A percentile compares a stretch with the other conserved stretches of the same genome.
Conservation (phyloP, 1,140 invertebrate genomes). For the Mamestra configurata region DNA sequence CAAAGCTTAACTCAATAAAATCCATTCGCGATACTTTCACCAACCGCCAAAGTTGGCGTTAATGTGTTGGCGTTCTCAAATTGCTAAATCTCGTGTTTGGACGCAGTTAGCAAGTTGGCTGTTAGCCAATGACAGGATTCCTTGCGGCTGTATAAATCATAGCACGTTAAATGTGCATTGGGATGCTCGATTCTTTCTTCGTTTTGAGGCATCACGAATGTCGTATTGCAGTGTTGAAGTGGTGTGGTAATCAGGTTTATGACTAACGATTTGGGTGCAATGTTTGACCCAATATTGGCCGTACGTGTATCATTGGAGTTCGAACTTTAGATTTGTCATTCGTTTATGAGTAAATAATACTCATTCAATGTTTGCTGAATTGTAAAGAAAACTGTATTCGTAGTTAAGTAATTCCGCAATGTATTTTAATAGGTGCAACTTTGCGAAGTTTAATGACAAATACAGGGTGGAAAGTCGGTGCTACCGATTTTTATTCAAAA, state of each 20-base stretch:
- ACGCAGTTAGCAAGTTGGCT: conserved; percentile 63
- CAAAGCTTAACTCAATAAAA: conserved; percentile 14
- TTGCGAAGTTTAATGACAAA: too few relatives aligned
- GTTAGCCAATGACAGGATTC: conserved; percentile 37
- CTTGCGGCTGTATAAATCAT: conserved; percentile 40
- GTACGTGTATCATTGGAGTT: not conserved
- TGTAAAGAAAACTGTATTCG: too few relatives aligned
- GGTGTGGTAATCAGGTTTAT: not conserved
- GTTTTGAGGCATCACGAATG: conserved; percentile 41
- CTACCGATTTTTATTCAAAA: too few relatives aligned
- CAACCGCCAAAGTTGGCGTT: conserved; percentile 37
- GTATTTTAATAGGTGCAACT: too few relatives aligned
- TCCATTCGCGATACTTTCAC: conserved; percentile 23
- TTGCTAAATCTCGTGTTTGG: conserved; percentile 62
- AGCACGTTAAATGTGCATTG: conserved; percentile 19
- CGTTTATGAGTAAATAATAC: too few relatives aligned
- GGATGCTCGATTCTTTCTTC: conserved; percentile 21
- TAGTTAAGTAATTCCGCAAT: too few relatives aligned
- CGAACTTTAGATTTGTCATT: too few relatives aligned
- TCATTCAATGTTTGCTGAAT: too few relatives aligned
- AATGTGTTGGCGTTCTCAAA: conserved; percentile 63
- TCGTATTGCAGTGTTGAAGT: conserved; percentile 35
- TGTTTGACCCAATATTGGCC: not conserved
- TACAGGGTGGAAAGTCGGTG: too few relatives aligned
- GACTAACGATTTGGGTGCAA: not conserved